phyloP scores from a whole-genome alignment of 2,888 invertebrate species.

The Hirtodrosophila cameraria region DNA sequence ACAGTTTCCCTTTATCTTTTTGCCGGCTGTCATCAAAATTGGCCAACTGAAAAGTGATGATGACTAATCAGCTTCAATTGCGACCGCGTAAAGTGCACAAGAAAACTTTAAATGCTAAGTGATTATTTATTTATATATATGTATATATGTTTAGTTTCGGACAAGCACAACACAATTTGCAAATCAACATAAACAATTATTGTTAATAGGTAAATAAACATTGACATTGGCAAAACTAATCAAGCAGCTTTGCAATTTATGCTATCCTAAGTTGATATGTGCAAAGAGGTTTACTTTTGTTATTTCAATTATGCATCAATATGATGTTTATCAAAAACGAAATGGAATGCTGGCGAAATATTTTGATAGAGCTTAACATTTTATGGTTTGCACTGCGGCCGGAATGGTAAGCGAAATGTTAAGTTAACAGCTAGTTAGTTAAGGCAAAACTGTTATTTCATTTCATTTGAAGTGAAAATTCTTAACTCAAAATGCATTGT shows the following conservation, averaged over 20 bases:
- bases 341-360: too few species aligned
- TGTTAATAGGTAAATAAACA: constrained; percentile 15
- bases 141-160: constrained; percentile 8
- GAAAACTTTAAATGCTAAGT: not conserved
- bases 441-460: too few species aligned
- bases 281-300: too few species aligned
- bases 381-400: too few species aligned
- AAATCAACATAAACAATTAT: constrained; percentile 5
- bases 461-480: too few species aligned
- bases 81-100: constrained; percentile 24
- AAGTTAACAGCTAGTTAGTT: too few species aligned
- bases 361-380: too few species aligned
- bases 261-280: too few species aligned
- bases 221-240: constrained; percentile 22
- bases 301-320: too few species aligned
- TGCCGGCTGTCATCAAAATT: constrained; percentile 51
- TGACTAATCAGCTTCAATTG: constrained; percentile 50
- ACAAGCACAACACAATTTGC: constrained; percentile 19
- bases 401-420: too few species aligned
- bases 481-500: too few species aligned
- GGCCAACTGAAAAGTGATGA: constrained; percentile 25
- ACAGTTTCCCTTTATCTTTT: constrained; percentile 45
- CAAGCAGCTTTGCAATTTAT: not conserved
- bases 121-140: not conserved
- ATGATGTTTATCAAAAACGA: too few species aligned